A percentile compares a stretch with the other conserved stretches of the same genome.
These are phyloP conservation scores for Drosophila nikananu DNA, from an alignment of 1,140 invertebrate species.

Conservation along the genomic window DNA sequence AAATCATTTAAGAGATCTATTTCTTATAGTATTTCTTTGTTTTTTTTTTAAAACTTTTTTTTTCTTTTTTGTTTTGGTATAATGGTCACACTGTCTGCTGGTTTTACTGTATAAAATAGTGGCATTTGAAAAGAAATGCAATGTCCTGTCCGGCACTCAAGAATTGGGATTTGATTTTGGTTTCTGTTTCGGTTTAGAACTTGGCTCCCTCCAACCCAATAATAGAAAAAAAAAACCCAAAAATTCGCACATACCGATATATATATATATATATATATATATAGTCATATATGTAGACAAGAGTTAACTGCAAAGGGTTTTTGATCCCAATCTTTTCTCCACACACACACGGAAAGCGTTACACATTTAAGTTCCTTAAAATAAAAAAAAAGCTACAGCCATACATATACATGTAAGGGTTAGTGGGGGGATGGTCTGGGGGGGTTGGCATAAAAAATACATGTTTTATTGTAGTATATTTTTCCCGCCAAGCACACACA, in stretches of 20 bases:
- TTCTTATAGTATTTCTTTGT: too few species aligned
- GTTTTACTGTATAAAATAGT: slow-evolving; percentile 21
- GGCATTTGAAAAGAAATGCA: slow-evolving; percentile 29
- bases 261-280: not conserved
- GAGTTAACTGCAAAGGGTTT: slow-evolving; percentile 69
- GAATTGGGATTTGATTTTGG: slow-evolving; percentile 37
- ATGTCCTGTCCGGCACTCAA: slow-evolving; percentile 70
- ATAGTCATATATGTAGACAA: slow-evolving; percentile 7
- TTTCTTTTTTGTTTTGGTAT: not conserved
- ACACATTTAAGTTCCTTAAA: slow-evolving; percentile 81
- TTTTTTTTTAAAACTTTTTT: not conserved
- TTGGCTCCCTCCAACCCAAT: slow-evolving; percentile 14
- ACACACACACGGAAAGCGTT: slow-evolving; percentile 51
- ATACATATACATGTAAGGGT: slow-evolving; percentile 1
- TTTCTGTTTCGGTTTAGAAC: slow-evolving; percentile 33
- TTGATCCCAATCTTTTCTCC: slow-evolving; percentile 66
- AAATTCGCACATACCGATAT: slow-evolving; percentile 10
- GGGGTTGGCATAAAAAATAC: slow-evolving; percentile 76
- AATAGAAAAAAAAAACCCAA: slow-evolving; percentile 16
- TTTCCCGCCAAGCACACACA: slow-evolving; percentile 67
- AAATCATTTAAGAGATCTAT: not conserved
- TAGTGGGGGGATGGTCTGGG: not conserved
- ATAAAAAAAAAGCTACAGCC: slow-evolving; percentile 54
- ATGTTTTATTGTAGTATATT: slow-evolving; percentile 84
- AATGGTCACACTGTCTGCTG: not conserved